These are phyloP conservation scores for Alfaro cultratus DNA, from an alignment of 2,797 vertebrate genomes.

Conservation along the genomic window DNA sequence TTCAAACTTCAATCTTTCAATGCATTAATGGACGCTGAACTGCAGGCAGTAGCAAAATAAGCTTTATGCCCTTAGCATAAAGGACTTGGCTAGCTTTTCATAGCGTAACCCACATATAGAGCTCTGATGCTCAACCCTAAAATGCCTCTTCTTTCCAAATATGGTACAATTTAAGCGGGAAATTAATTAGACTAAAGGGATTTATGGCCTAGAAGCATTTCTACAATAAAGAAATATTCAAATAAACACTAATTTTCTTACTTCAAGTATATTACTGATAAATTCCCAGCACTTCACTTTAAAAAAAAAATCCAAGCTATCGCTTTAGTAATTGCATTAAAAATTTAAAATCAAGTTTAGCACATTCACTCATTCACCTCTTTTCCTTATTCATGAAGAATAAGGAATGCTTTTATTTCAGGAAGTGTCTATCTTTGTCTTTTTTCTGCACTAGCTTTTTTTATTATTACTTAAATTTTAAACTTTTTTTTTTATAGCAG, in stretches of 20 bases:
- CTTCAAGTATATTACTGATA: neutral
- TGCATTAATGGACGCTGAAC: neutral
- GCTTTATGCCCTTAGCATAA: neutral
- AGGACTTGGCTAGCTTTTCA: neutral
- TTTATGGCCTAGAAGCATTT: neutral
- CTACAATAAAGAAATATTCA: neutral
- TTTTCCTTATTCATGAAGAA: neutral
- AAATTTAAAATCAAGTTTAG: neutral
- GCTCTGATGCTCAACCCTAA: neutral
- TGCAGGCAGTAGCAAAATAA: neutral
- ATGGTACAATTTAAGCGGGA: neutral
- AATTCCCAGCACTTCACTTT: neutral
- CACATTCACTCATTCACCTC: neutral
- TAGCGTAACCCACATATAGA: neutral
- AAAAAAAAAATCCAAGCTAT: neutral
- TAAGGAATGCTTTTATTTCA: conserved; percentile 2
- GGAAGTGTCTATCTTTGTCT: neutral
- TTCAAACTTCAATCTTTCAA: neutral
- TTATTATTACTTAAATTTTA: neutral
- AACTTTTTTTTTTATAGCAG: neutral
- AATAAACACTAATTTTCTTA: neutral
- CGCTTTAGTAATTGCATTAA: neutral
- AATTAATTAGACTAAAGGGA: neutral
- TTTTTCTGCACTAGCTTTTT: neutral
- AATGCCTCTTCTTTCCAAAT: neutral